Base-by-base conservation (phyloP, 2,113 vertebrate genomes). In the Zapus hudsonius region DNA sequence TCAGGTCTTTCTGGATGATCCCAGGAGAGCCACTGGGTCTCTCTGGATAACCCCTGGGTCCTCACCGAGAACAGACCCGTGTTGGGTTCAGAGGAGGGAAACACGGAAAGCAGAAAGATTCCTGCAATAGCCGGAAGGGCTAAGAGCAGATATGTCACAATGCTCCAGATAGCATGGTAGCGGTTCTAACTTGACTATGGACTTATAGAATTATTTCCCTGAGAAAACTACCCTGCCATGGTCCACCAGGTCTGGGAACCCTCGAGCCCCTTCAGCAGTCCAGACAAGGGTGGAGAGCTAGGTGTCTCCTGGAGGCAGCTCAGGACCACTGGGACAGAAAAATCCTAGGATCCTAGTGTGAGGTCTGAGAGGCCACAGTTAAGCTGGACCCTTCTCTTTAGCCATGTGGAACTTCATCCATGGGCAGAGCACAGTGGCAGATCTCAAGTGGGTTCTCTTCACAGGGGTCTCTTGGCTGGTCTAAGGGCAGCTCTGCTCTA, bases 11-110 rank as follows among this genome's bases (percentile, higher is more conserved):
- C 59, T 38, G 59, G 12, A 15, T 33, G 73, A 33, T 10, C 25
- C 25, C 17, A n/a, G n/a, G n/a, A n/a, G n/a, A n/a, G n/a, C 47
- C 12, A 47, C 12, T 12, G 47, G 47, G 7, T 7, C 12, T 7
- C 12, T 7, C 12, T 7, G 47, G 12, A 12, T 7, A 22, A 36
- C 36, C 0, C 33, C 27, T 17, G 38, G 22, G 7, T 10, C 33
- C 33, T 10, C 1, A 9, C 55, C 36, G 27, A 76, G 87, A 47
- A 20, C 79, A 86, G n/a, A 57, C 13, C 52, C 0, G 0, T 3
- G 36, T 61, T 47, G 47, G 25, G 44, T n/a, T 47, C 33, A 22
- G 29, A 85, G 67, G 47, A 47, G 47, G 47, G 12, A 12, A 47
- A 12, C 12, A 47, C 12, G 47, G 47, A 47, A 47, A n/a, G n/a